phyloP scores from a whole-genome alignment of 1,140 invertebrate species.

The Zaprionus tsacasi region DNA sequence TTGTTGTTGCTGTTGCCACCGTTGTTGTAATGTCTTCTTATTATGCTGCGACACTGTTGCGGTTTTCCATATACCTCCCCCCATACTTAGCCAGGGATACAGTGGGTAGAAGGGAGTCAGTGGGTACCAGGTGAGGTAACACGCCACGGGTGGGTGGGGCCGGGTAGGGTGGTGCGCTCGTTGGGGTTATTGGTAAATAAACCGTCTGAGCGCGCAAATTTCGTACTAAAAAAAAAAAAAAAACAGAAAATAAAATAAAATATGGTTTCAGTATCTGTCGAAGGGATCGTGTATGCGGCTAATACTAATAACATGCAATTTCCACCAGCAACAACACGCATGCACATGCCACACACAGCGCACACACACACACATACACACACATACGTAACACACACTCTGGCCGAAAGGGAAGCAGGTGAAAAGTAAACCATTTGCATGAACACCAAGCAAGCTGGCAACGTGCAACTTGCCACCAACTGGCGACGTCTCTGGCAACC shows the following conservation, averaged over 20 bases:
- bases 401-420: conserved; percentile 67
- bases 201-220: conserved; percentile 77
- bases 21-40: conserved; percentile 80
- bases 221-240: conserved; percentile 51
- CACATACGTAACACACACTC: no score
- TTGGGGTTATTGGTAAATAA: conserved; percentile 78
- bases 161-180: conserved; percentile 36
- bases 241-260: conserved; percentile 63
- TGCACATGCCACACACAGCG: conserved; percentile 46
- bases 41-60: conserved; percentile 78
- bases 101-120: conserved; percentile 2
- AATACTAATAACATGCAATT: conserved; percentile 81
- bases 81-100: neutral
- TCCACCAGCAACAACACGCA: conserved; percentile 65
- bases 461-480: conserved; percentile 34
- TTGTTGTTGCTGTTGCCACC: conserved; percentile 35
- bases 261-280: conserved; percentile 77
- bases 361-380: neutral
- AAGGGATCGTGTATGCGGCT: conserved; percentile 78
- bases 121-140: conserved; percentile 22
- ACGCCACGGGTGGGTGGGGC: neutral
- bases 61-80: conserved; percentile 30
- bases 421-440: conserved; percentile 79
- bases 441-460: conserved; percentile 64
- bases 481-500: conserved; percentile 45